These are phyloP conservation scores for Phorcus lineatus DNA, from an alignment of 2,888 invertebrate genomes.

Conservation along the genomic window DNA sequence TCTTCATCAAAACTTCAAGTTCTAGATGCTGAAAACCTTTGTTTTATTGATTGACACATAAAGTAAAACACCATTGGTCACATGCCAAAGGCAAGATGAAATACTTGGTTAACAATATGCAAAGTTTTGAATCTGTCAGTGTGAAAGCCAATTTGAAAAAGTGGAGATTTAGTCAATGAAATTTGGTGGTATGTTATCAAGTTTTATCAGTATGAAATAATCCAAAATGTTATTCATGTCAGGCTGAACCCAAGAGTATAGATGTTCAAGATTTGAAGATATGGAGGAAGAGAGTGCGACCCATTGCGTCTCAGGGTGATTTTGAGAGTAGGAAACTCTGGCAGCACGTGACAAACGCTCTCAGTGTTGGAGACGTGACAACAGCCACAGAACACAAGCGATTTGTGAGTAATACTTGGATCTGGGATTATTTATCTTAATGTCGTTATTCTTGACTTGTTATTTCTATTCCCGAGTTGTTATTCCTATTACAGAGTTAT, in stretches of 20 bases:
- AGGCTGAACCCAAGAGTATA: conserved; percentile 71
- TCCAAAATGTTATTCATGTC: conserved; percentile 10
- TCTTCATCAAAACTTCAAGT: no score
- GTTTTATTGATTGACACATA: no score
- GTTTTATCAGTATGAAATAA: neutral
- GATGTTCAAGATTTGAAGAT: conserved; percentile 65
- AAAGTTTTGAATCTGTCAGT: no score
- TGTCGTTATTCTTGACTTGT: no score
- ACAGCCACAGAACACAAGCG: conserved; percentile 76
- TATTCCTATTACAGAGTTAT: no score
- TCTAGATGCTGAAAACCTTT: no score
- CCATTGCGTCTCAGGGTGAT: conserved; percentile 74
- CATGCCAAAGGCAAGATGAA: no score
- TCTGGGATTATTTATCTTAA: no score
- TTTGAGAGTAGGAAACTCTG: conserved; percentile 77
- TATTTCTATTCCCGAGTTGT: no score
- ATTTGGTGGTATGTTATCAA: neutral
- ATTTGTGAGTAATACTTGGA: conserved; percentile 59
- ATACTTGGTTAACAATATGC: no score
- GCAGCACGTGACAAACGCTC: conserved; percentile 76
- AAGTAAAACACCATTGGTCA: no score
- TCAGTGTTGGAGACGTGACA: conserved; percentile 74
- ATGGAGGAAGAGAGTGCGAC: conserved; percentile 75
- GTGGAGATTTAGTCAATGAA: neutral
- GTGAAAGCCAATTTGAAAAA: no score